A percentile compares a stretch with the other conserved stretches of the same genome.
Conservation (phyloP, 2,888 invertebrate species). For the Leptura quadrifasciata region DNA sequence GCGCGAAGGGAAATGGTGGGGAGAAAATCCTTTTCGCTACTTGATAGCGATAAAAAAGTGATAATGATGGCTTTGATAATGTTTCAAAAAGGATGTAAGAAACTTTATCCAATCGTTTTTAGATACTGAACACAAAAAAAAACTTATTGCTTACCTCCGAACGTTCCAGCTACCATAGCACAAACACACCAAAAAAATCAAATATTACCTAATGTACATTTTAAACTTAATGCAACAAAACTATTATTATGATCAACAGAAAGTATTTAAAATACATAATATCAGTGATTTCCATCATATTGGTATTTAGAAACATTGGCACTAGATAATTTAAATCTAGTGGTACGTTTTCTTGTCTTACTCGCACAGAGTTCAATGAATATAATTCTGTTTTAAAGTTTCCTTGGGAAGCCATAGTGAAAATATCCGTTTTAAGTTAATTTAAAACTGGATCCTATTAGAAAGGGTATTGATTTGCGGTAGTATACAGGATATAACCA, state of each 20-base stretch:
- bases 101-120: no score
- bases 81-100: no score
- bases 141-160: neutral
- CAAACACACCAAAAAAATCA: neutral
- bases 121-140: neutral
- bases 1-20: no score
- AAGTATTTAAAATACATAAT: constrained; percentile 62
- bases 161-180: neutral
- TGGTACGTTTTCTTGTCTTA: neutral
- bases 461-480: constrained; percentile 1
- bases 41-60: no score
- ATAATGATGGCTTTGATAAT: no score
- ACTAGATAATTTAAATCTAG: no score
- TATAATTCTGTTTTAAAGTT: neutral
- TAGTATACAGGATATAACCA: neutral
- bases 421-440: constrained; percentile 22
- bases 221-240: constrained; percentile 53
- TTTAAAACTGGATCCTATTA: constrained; percentile 22
- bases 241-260: constrained; percentile 58
- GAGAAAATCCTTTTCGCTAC: no score
- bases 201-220: neutral
- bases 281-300: constrained; percentile 60
- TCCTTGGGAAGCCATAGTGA: constrained; percentile 5
- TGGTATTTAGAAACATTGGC: constrained; percentile 55
- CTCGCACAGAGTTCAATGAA: neutral